phyloP scores from a whole-genome alignment of 1,140 invertebrate genomes.

The Bradysia coprophila region DNA sequence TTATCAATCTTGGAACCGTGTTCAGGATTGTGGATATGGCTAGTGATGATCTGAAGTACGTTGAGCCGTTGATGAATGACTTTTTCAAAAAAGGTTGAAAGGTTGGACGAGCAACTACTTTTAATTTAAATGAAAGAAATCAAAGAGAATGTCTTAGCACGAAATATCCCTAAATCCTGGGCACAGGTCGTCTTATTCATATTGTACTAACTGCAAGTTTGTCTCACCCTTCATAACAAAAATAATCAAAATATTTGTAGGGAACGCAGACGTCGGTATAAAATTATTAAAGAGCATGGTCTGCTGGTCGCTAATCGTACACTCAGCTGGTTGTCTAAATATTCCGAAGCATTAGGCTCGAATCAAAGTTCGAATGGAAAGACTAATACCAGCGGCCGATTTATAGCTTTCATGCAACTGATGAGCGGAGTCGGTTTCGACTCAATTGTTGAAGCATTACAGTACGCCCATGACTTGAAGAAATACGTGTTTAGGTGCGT shows the following conservation, averaged over 20 bases:
- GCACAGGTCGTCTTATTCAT: too few relatives aligned
- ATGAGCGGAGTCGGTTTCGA: conserved; percentile 55
- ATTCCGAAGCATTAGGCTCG: conserved; percentile 10
- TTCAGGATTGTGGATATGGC: too few relatives aligned
- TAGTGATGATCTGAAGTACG: too few relatives aligned
- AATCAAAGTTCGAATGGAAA: neutral
- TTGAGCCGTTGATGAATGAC: too few relatives aligned
- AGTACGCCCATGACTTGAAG: conserved; percentile 46
- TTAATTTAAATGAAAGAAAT: too few relatives aligned
- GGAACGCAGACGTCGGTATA: conserved; percentile 50
- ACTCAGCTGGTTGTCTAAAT: conserved; percentile 31
- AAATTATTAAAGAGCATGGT: conserved; percentile 58
- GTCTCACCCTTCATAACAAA: neutral
- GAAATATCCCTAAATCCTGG: too few relatives aligned
- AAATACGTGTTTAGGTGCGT: conserved; percentile 32
- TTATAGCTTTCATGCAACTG: conserved; percentile 55
- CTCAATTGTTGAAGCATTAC: conserved; percentile 53
- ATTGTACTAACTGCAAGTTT: too few relatives aligned
- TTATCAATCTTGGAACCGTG: too few relatives aligned
- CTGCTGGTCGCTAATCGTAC: conserved; percentile 50
- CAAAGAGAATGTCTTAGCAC: too few relatives aligned
- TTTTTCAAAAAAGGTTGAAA: too few relatives aligned
- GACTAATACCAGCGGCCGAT: conserved; percentile 26
- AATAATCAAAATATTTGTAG: conserved; percentile 8
- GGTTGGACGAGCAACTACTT: too few relatives aligned